These are phyloP conservation scores for Nanger granti DNA, from an alignment of 2,113 vertebrate species.

Conservation along the genomic window DNA sequence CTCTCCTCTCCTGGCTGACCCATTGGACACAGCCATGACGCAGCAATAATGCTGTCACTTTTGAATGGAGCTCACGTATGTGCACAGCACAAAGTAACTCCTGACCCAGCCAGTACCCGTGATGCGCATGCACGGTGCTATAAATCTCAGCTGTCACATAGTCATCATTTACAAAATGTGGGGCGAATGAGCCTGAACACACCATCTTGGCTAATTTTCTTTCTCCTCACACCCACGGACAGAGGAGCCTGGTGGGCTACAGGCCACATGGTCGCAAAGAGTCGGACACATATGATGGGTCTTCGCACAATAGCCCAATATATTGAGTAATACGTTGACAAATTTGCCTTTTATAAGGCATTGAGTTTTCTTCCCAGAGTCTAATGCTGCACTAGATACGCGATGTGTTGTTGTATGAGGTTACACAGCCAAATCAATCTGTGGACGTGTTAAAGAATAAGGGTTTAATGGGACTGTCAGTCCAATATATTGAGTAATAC, in stretches of 20 bases:
- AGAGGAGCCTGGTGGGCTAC: neutral
- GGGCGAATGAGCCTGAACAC: neutral
- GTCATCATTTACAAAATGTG: neutral
- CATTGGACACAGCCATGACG: neutral
- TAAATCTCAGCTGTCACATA: neutral
- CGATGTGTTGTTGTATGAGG: neutral
- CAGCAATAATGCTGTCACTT: neutral
- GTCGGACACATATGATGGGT: neutral
- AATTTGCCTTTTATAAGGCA: neutral
- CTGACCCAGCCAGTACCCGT: neutral
- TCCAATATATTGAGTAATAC: too few relatives aligned
- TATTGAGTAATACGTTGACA: neutral
- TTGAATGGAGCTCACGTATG: neutral
- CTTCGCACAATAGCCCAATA: neutral
- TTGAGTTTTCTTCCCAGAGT: neutral
- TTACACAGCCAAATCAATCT: neutral
- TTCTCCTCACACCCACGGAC: neutral
- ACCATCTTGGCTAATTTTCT: neutral
- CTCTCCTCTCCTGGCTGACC: neutral
- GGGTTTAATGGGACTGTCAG: neutral
- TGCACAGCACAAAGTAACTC: neutral
- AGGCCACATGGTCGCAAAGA: neutral
- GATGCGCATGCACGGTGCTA: accelerated
- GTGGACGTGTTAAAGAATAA: neutral
- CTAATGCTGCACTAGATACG: neutral